Evolutionary conservation across 2,113 vertebrate species (phyloP), one percentile per base, ranked within the genome.

Genomic region (Ptychochromis oligacanthus): DNA sequence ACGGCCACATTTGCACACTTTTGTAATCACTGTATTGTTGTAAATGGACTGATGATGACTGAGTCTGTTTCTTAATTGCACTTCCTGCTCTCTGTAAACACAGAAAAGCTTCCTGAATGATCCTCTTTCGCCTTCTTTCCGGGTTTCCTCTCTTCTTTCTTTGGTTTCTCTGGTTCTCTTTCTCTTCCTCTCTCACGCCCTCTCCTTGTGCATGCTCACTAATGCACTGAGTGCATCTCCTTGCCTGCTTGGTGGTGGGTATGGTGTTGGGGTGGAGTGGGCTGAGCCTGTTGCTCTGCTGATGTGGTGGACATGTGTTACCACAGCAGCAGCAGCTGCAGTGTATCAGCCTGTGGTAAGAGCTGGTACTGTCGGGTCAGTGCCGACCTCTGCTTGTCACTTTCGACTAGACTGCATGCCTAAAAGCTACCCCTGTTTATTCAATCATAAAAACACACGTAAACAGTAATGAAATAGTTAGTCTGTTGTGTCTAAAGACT

Each of bases 291-390:
- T 91, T 84, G 24, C 81, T 67, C 88, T 58, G 91, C 93, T 90
- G 92, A 18, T 91, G 86, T 87, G 93, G 92, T 94, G 83, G 89
- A 90, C 84, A 79, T 1, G 82, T 28, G 83, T 93, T 90, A 82
- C 91, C 92, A 52, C 93, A 72, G 87, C 93, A 83, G 90, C 90
- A 56, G 92, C 60, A 2, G 54, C 82, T 34, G 79, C 80, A 74
- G 89, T 40, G 26, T 58, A 57, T 81, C 87, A 82, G 94, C 89
- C 54, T 40, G n/a, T 92, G 88, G 97, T 97, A 97, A 97, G 93
- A 94, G 95, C 93, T 86, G 96, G 87, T 96, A 97, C 96, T 95
- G 97, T 95, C 94, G 95, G 12, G 96, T 96, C 97, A 97, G 97
- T 86, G 97, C 96, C 97, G 96, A 96, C 95, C 96, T 97, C 96